A percentile compares a stretch with the other conserved stretches of the same genome.
Evolutionary conservation across 2,113 vertebrate species (phyloP).

Genomic region (Stegastes partitus): DNA sequence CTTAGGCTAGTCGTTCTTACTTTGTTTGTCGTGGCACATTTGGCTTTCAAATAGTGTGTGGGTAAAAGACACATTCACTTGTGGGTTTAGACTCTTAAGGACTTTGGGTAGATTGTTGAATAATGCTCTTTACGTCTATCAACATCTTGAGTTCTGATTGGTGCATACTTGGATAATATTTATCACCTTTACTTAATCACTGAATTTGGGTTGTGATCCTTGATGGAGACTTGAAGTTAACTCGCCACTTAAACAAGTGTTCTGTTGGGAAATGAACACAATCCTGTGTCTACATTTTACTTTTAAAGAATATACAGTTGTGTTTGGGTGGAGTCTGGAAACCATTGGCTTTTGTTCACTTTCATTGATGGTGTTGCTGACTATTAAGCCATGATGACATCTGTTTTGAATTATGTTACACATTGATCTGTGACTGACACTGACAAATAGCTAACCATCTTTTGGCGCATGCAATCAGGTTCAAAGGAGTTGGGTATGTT

Average conservation of each 20-base stretch:
- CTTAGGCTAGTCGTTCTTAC: constrained; percentile 37
- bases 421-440: constrained; percentile 59
- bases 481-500: constrained; percentile 58
- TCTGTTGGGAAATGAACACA: constrained; percentile 27
- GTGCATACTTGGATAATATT: constrained; percentile 42
- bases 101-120: constrained; percentile 35
- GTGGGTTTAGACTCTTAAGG: constrained; percentile 36
- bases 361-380: constrained; percentile 56
- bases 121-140: constrained; percentile 25
- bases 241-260: constrained; percentile 17
- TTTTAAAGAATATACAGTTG: constrained; percentile 21
- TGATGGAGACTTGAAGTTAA: constrained; percentile 41
- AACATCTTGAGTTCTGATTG: constrained; percentile 38
- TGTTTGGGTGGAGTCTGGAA: constrained; percentile 56
- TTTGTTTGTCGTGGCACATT: constrained; percentile 49
- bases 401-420: constrained; percentile 42
- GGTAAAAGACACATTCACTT: constrained; percentile 38
- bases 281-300: constrained; percentile 44
- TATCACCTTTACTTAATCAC: constrained; percentile 46
- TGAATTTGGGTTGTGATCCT: constrained; percentile 42
- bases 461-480: constrained; percentile 77
- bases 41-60: constrained; percentile 35
- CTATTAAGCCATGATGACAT: constrained; percentile 60
- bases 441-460: constrained; percentile 49
- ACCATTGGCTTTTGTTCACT: constrained; percentile 40